phyloP scores from a whole-genome alignment of 1,140 invertebrate species.

The Homarus americanus region DNA sequence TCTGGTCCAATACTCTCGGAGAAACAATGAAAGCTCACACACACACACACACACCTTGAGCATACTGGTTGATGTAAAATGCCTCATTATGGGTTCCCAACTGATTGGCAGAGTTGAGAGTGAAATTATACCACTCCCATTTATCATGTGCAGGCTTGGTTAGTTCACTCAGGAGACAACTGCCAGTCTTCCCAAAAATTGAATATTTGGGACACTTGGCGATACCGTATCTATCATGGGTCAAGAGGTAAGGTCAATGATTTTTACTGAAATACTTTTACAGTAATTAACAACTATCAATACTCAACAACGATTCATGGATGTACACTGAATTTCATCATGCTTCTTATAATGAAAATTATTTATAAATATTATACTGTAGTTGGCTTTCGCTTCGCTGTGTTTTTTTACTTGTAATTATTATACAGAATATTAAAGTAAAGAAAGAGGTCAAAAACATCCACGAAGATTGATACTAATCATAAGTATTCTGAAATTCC shows the following conservation, averaged over 20 bases:
- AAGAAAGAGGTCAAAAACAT: too few relatives aligned
- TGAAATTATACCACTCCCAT: conserved; percentile 5
- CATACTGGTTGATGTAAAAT: neutral
- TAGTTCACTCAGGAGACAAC: conserved; percentile 4
- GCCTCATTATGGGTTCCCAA: neutral
- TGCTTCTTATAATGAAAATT: neutral
- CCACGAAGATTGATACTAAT: too few relatives aligned
- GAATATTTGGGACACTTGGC: neutral
- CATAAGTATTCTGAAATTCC: too few relatives aligned
- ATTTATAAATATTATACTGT: too few relatives aligned
- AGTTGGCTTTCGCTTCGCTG: too few relatives aligned
- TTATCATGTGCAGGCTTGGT: conserved; percentile 12
- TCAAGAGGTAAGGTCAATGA: neutral
- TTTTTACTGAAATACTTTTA: neutral
- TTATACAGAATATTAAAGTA: too few relatives aligned
- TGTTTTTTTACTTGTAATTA: too few relatives aligned
- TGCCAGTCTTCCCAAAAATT: conserved; percentile 1
- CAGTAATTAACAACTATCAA: neutral
- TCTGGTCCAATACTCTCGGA: neutral
- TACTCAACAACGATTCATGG: neutral
- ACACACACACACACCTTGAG: neutral
- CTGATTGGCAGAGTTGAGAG: neutral
- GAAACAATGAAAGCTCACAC: neutral
- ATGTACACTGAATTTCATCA: neutral
- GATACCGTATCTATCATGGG: neutral